Evolutionary conservation across 2,113 vertebrate species (phyloP).

Genomic region (Brevimyrus niger): DNA sequence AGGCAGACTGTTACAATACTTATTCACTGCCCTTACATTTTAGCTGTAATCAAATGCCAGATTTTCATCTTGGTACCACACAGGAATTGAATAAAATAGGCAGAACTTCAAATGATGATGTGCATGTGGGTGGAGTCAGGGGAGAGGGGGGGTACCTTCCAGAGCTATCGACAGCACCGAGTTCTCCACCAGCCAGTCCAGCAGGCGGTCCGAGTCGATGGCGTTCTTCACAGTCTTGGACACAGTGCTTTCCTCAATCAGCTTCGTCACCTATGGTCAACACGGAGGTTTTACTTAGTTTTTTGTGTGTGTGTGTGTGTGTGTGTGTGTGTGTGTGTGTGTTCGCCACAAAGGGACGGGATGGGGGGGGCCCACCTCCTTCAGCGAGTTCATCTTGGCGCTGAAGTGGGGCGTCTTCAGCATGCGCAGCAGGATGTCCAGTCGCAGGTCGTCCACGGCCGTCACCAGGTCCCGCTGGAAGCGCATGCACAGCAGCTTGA

Average conservation of each 20-base stretch:
- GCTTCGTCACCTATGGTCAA: conserved; percentile 81
- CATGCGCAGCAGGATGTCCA: conserved; percentile 94
- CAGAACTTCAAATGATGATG: neutral
- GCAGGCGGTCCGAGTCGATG: conserved; percentile 87
- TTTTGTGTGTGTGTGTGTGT: neutral
- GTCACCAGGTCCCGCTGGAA: conserved; percentile 91
- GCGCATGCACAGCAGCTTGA: conserved; percentile 95
- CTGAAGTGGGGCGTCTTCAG: conserved; percentile 97
- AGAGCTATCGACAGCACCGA: conserved; percentile 94
- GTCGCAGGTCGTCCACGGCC: conserved; percentile 82
- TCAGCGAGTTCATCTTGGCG: conserved; percentile 98
- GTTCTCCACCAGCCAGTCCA: conserved; percentile 97
- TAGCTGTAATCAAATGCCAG: neutral
- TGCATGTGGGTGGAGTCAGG: neutral
- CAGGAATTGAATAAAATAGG: neutral
- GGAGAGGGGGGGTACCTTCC: conserved; percentile 68
- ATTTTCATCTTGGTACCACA: neutral
- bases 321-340: too few species aligned
- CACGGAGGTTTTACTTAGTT: conserved; percentile 4
- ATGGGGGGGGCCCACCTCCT: conserved; percentile 70
- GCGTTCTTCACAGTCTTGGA: conserved; percentile 97
- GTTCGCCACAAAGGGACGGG: too few species aligned
- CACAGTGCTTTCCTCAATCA: conserved; percentile 97
- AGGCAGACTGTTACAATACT: neutral
- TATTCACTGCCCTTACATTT: neutral